A percentile compares a stretch with the other conserved stretches of the same genome.
phyloP scores from a whole-genome alignment of 2,113 vertebrate species.

The Clarias batrachus region DNA sequence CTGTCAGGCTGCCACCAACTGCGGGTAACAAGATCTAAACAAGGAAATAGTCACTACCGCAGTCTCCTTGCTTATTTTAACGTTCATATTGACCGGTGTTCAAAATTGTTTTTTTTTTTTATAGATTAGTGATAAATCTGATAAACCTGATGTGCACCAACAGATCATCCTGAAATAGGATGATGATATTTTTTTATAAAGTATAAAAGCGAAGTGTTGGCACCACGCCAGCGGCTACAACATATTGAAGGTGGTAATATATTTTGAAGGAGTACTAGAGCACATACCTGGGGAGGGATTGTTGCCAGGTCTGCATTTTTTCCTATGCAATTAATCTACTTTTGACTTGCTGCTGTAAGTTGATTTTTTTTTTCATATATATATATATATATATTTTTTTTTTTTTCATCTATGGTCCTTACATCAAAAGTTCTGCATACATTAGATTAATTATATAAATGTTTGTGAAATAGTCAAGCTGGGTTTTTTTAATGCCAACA shows the following conservation, averaged over 20 bases:
- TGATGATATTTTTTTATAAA: neutral
- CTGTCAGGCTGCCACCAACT: neutral
- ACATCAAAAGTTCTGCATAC: neutral
- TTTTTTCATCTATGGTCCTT: neutral
- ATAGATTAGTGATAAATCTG: neutral
- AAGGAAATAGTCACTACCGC: neutral
- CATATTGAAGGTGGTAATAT: neutral
- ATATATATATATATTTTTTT: neutral
- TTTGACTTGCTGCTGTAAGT: conserved; percentile 18
- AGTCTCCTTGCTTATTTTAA: neutral
- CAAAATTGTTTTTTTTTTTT: neutral
- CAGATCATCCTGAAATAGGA: neutral
- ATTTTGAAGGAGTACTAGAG: neutral
- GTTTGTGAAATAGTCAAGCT: neutral
- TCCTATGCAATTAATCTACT: conserved; percentile 11
- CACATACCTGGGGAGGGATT: neutral
- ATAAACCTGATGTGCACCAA: neutral
- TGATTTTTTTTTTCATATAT: neutral
- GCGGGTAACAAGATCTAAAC: neutral
- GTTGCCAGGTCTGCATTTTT: conserved; percentile 10
- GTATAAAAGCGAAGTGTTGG: neutral
- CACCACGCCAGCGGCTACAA: neutral
- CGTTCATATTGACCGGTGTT: neutral
- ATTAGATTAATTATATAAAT: conserved; percentile 5
- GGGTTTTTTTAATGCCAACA: neutral